Evolutionary conservation across 2,888 invertebrate species (phyloP).

Genomic region (Cremastinae sp.): DNA sequence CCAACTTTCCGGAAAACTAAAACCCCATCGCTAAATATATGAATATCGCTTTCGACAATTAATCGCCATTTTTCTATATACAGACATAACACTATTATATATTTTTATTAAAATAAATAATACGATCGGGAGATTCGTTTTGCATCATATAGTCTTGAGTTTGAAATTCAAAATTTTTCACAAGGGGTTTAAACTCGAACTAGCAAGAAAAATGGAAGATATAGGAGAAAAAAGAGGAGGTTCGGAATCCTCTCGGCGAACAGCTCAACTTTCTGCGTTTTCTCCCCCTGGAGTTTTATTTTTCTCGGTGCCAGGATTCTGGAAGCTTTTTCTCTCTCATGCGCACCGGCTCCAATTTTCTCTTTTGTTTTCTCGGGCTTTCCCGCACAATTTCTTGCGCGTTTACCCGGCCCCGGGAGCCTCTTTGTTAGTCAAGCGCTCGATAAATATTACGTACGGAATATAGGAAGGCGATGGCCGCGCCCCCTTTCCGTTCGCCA

Average conservation of each 20-base stretch:
- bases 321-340: slow-evolving; percentile 22
- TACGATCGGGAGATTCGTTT: too few species aligned
- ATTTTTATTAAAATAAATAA: too few species aligned
- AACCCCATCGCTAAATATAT: too few species aligned
- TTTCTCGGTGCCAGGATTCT: not conserved
- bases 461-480: slow-evolving; percentile 46
- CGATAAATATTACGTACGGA: slow-evolving; percentile 14
- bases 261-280: not conserved
- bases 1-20: too few species aligned
- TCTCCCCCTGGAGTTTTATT: slow-evolving; percentile 18
- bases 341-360: slow-evolving; percentile 33
- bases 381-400: slow-evolving; percentile 35
- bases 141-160: too few species aligned
- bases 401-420: not conserved
- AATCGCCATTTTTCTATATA: too few species aligned
- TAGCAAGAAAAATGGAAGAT: not conserved
- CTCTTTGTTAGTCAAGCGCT: not conserved
- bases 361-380: slow-evolving; percentile 47
- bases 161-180: too few species aligned
- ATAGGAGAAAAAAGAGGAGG: not conserved
- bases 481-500: slow-evolving; percentile 57
- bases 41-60: too few species aligned
- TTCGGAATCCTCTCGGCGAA: not conserved
- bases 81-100: too few species aligned
- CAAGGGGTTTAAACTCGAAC: not conserved